Evolutionary conservation across 2,888 invertebrate species (phyloP), one percentile per base, ranked within the genome.

Genomic region (Glaucopsyche alexis): DNA sequence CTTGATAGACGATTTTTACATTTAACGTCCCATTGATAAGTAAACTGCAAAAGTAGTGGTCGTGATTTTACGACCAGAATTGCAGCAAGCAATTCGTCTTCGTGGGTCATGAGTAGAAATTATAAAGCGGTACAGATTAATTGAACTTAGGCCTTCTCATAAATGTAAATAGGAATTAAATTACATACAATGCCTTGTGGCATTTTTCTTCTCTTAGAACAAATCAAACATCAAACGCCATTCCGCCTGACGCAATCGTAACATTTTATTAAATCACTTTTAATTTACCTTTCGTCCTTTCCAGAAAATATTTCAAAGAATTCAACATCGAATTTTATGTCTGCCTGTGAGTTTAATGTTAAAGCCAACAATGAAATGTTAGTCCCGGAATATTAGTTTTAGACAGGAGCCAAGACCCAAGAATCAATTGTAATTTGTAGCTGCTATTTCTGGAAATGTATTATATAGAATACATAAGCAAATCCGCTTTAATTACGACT

Each of bases 181-280:
- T 60, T 60, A 60, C 14, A 60, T 29, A 60, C 7, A 38, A 29
- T 60, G 60, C 29, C 60, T 60, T 29, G 29, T 29, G 60, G 60
- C 60, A 60, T 29, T 60, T 16, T 11, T 45, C 6, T 45, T 42
- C 16, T 11, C 19, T 29, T 5, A 65, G 45, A 45, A 45, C 19
- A 47, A 29, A 69, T 47, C 69, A 69, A 69, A 69, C 47, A 69
- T 19, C 67, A 49, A 69, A 69, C 29, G 19, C 29, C 69, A 47
- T 4, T 47, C 13, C 13, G 14, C 29, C 19, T 29, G 19, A 14
- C 45, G 14, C 29, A 69, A 29, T 45, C 47, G 69, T 19, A 69
- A 47, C 47, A 16, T 29, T 47, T 69, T 49, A 69, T 69, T 49
- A 29, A 69, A 29, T 69, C 19, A 47, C 45, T 7, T 69, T 47